Evolutionary conservation across 2,113 vertebrate genomes (phyloP), one percentile per base, ranked within the genome.

Genomic region (Vidua macroura): DNA sequence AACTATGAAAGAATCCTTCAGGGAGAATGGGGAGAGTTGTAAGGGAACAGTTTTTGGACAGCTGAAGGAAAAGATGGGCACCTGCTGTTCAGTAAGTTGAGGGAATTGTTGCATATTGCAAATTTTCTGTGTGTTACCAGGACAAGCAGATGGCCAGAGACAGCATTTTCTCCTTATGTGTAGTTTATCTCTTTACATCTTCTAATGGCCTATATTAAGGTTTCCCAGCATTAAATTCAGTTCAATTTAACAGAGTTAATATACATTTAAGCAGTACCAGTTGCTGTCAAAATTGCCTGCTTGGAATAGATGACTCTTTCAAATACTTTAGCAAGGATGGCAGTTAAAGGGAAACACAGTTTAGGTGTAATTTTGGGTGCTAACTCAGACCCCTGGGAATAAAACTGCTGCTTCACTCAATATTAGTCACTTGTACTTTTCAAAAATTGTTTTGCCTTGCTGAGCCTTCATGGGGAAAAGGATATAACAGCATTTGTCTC

Each of bases 111-210:
- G 67, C 83, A 75, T 88, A 88, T 78, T 96, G 87, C 83, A 95
- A 6, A 89, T 96, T 75, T 95, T 91, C 48, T 89, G 16, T 86
- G 21, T 81, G 91, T 80, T 95, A 92, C 82, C 79, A 84, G 87
- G 83, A 94, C 88, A 95, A 96, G 88, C 97, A 97, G 97, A 97
- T 95, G 96, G 96, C 74, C 89, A 87, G 94, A 97, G 95, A 90
- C 69, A 83, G 30, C 22, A 16, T 89, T 88, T 96, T 91, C 80
- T 96, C 93, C 88, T 96, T 86, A 86, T 53, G 53, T 91, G 81
- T 72, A 93, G 86, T 97, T 96, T 96, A 83, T 93, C 77, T 96
- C 89, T 33, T 93, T 94, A 80, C 8, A 3, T 90, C 77, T 92
- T 84, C 79, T 94, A 95, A 95, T 83, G 55, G 39, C 70, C 83